These are phyloP conservation scores for Scaptomyza cyrtandrae DNA, from an alignment of 2,888 invertebrate species.

Conservation along the genomic window DNA sequence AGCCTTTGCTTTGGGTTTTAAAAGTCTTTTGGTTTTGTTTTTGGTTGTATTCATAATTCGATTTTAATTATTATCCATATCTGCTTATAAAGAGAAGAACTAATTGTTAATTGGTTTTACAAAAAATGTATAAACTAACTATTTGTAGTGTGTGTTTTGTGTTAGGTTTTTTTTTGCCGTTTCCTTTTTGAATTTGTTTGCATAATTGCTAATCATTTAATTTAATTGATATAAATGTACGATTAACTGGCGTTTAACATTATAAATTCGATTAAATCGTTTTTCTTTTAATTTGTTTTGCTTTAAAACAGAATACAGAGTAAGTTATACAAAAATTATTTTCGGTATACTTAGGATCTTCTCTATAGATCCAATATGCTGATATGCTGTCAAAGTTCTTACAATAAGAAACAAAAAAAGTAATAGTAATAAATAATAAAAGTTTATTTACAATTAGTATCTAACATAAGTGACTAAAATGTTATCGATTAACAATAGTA, in stretches of 20 bases:
- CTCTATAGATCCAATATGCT: constrained; percentile 41
- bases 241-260: constrained; percentile 75
- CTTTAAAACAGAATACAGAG: constrained; percentile 33
- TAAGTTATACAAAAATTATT: constrained; percentile 45
- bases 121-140: constrained; percentile 78
- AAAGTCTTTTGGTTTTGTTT: constrained; percentile 17
- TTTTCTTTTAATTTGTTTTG: constrained; percentile 41
- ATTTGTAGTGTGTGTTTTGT: constrained; percentile 29
- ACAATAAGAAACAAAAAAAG: background rate
- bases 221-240: constrained; percentile 72
- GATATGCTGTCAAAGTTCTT: constrained; percentile 66
- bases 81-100: constrained; percentile 74
- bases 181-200: constrained; percentile 34
- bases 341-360: constrained; percentile 56
- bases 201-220: constrained; percentile 68
- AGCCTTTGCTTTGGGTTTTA: background rate
- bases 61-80: constrained; percentile 75
- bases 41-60: constrained; percentile 49
- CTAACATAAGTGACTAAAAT: constrained; percentile 42
- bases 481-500: constrained; percentile 47
- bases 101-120: constrained; percentile 73
- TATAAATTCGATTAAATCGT: constrained; percentile 83
- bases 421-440: constrained; percentile 22
- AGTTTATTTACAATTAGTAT: constrained; percentile 52
- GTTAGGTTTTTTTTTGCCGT: background rate